These are phyloP conservation scores for Dicycla oo DNA, from an alignment of 2,888 invertebrate genomes.

Conservation along the genomic window DNA sequence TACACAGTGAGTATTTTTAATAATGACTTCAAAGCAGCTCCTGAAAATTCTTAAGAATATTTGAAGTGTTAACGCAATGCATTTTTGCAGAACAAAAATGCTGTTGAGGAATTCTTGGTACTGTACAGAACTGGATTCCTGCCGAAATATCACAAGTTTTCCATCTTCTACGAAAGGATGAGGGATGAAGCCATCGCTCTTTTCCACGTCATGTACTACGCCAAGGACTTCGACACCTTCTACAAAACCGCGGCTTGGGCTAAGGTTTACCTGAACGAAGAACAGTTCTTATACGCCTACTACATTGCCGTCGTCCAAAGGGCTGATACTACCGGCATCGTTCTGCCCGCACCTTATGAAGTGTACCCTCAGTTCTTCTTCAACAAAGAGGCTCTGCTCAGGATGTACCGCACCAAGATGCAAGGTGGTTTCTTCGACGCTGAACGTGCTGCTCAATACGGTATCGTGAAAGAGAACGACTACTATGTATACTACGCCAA, in stretches of 20 bases:
- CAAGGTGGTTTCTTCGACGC: slow-evolving; percentile 75
- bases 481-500: slow-evolving; percentile 90
- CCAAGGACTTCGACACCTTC: slow-evolving; percentile 91
- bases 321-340: slow-evolving; percentile 89
- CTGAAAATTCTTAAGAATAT: not conserved
- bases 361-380: slow-evolving; percentile 92
- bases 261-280: slow-evolving; percentile 91
- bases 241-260: slow-evolving; percentile 90
- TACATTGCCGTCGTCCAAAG: slow-evolving; percentile 91
- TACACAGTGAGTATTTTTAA: slow-evolving; percentile 78
- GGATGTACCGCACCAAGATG: slow-evolving; percentile 84
- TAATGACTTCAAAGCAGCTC: no score
- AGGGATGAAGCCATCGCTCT: slow-evolving; percentile 88
- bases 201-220: slow-evolving; percentile 90
- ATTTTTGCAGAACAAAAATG: slow-evolving; percentile 80
- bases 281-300: slow-evolving; percentile 91
- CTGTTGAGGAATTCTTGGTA: slow-evolving; percentile 83
- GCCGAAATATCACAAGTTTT: slow-evolving; percentile 87
- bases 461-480: slow-evolving; percentile 81
- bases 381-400: slow-evolving; percentile 89
- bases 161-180: slow-evolving; percentile 85
- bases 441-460: slow-evolving; percentile 78
- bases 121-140: slow-evolving; percentile 85
- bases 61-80: not conserved
- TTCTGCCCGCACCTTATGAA: slow-evolving; percentile 93